Conservation (phyloP, 2,888 invertebrate genomes). For the Chaetoderma sp. region DNA sequence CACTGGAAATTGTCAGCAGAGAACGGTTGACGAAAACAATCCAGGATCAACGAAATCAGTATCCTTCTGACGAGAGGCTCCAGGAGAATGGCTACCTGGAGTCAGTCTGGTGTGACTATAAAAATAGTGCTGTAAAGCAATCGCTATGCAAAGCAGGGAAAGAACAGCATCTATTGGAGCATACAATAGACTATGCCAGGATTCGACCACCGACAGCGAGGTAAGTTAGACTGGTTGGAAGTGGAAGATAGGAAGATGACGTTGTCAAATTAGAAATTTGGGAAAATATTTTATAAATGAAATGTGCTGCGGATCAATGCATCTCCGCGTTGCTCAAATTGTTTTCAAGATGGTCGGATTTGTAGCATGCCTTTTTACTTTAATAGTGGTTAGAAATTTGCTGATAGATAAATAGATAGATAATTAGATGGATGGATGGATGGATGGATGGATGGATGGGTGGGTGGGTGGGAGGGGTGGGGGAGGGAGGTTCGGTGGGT, state of each 20-base stretch:
- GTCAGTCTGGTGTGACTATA: slow-evolving; percentile 51
- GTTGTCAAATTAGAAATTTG: neutral
- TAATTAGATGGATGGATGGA: too few relatives aligned
- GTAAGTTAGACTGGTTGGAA: slow-evolving; percentile 27
- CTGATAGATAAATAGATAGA: too few relatives aligned
- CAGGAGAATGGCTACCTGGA: slow-evolving; percentile 45
- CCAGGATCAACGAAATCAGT: slow-evolving; percentile 41
- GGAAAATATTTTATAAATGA: neutral
- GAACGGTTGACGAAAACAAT: slow-evolving; percentile 43
- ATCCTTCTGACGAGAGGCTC: slow-evolving; percentile 42
- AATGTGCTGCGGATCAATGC: neutral
- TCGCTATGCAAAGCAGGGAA: slow-evolving; percentile 46
- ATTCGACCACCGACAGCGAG: slow-evolving; percentile 41
- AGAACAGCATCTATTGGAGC: slow-evolving; percentile 39
- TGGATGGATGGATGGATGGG: too few relatives aligned
- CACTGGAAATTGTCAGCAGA: slow-evolving; percentile 46
- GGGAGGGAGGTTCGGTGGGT: too few relatives aligned
- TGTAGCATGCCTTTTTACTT: too few relatives aligned
- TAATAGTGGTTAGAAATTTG: too few relatives aligned
- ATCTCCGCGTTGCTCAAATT: neutral
- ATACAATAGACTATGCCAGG: slow-evolving; percentile 26
- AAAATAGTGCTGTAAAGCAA: slow-evolving; percentile 43
- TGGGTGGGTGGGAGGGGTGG: too few relatives aligned
- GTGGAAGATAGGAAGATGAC: neutral
- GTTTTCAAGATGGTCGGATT: neutral